Base-by-base conservation (phyloP, 2,113 vertebrate genomes). In the Toxotes jaculatrix region DNA sequence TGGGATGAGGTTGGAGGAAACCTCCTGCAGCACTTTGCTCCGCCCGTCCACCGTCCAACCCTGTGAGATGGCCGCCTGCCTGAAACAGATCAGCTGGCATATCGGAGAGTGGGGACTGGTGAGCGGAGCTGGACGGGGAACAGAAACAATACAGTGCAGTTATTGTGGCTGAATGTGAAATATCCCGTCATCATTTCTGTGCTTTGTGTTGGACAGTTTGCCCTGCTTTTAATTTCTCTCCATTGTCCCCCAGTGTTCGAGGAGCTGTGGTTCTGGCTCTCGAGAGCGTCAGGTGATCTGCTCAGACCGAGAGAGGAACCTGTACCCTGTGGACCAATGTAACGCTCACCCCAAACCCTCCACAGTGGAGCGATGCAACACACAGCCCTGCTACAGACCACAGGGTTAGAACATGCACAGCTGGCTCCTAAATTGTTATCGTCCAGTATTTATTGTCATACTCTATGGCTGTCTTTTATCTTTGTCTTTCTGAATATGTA, bases 271-370 rank as follows among this genome's bases (percentile, higher is more conserved):
- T 63, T 94, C 94, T 0, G 98, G 98, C 38, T 94, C 95, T 12
- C 93, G 97, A 77, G 97, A 96, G 7, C 96, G 98, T 1, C 97
- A 96, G 89, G 97, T 98, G 80, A 91, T 96, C 92, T 99, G 98
- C 31, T 95, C 97, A 3, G 91, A 96, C 0, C 71, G 79, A 0
- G 93, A 96, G 1, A 95, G 95, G 74, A 94, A 94, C 80, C 88
- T 96, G 86, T 96, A 96, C 86, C 88, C 90, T 27, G 92, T 93
- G 19, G 93, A 94, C 76, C 94, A 45, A 0, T 99, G 98, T 13
- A 75, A 84, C 80, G 47, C 84, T 65, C 84, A 69, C 7, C 87
- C 90, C 47, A 96, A 94, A 88, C 98, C 98, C 2, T 7, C 84
- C 11, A 94, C 94, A 0, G 75, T 95, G 82, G 97, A 97, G 57